A percentile compares a stretch with the other conserved stretches of the same genome.
These are phyloP conservation scores for Rhynchonycteris naso DNA, from an alignment of 2,797 vertebrate genomes.

Conservation along the genomic window DNA sequence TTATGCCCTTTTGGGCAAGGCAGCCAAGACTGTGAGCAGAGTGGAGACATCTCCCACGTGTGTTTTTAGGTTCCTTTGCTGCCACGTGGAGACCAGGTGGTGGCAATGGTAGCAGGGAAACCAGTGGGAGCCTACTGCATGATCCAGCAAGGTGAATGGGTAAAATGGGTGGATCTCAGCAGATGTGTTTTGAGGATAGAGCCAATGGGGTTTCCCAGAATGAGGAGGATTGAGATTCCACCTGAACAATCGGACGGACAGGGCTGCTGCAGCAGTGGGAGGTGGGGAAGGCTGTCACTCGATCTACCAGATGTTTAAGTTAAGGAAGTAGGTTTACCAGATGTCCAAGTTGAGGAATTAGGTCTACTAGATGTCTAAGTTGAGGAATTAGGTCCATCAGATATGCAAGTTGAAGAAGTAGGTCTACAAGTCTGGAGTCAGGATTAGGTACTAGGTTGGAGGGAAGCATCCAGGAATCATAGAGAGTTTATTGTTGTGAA, in stretches of 20 bases:
- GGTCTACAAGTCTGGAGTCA: neutral
- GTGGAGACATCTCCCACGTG: rapidly evolving
- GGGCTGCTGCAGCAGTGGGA: neutral
- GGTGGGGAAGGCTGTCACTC: neutral
- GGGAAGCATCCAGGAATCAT: neutral
- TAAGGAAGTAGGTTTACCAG: neutral
- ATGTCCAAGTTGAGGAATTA: neutral
- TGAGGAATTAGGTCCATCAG: neutral
- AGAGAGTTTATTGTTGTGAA: neutral
- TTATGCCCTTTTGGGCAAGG: rapidly evolving
- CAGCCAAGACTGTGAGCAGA: rapidly evolving
- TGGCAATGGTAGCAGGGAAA: rapidly evolving
- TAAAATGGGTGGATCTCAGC: neutral
- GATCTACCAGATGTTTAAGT: neutral
- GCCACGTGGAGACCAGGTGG: neutral
- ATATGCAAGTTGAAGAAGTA: too few species aligned
- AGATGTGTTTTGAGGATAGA: neutral
- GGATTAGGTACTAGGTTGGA: neutral
- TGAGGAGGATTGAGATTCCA: neutral
- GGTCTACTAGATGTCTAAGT: neutral
- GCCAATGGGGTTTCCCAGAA: neutral
- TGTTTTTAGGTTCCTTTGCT: neutral
- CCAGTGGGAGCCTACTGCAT: neutral
- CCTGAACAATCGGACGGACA: neutral
- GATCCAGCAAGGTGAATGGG: neutral